phyloP scores from a whole-genome alignment of 2,797 vertebrate genomes.

The Enteromius anoplus region DNA sequence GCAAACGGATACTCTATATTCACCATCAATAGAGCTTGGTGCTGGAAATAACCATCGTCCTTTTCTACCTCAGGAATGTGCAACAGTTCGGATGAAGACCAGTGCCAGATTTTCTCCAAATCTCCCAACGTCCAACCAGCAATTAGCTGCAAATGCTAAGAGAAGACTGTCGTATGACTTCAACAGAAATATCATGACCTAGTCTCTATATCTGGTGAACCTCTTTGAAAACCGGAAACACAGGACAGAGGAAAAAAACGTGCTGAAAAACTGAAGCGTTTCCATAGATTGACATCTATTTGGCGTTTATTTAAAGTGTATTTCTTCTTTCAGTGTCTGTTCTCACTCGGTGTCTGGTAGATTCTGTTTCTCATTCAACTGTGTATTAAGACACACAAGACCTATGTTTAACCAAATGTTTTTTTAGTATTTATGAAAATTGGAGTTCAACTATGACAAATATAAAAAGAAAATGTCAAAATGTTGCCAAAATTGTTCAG shows the following conservation, averaged over 20 bases:
- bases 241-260: conserved; percentile 9
- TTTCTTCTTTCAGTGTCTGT: conserved; percentile 35
- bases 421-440: not conserved
- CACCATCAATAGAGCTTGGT: not conserved
- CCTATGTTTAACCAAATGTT: conserved; percentile 13
- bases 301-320: conserved; percentile 15
- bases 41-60: not conserved
- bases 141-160: conserved; percentile 68
- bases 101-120: conserved; percentile 71
- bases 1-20: not conserved
- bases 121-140: conserved; percentile 71
- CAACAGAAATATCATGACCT: conserved; percentile 73
- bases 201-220: conserved; percentile 29
- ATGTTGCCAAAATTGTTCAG: not conserved
- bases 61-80: conserved; percentile 64
- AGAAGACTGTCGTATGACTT: conserved; percentile 76
- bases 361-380: conserved; percentile 31
- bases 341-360: conserved; percentile 22
- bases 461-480: not conserved
- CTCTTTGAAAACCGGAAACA: conserved; percentile 17
- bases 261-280: not conserved
- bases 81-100: conserved; percentile 58
- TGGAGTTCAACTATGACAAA: conserved; percentile 1
- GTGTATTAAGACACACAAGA: conserved; percentile 12
- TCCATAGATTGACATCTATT: conserved; percentile 29